phyloP scores from a whole-genome alignment of 2,888 invertebrate species.

The Tillus elongatus region DNA sequence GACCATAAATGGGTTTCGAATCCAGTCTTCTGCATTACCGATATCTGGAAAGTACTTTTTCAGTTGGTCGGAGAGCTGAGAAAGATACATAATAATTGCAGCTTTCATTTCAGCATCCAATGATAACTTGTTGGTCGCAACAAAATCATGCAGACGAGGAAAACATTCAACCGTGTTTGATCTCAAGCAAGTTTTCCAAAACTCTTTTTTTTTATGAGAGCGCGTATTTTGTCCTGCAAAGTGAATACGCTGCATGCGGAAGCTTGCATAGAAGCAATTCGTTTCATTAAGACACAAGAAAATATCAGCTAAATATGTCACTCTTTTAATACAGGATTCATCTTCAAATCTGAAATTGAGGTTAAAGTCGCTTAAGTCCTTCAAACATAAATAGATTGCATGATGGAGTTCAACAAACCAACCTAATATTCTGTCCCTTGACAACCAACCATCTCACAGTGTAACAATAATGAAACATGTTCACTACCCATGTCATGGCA shows the following conservation, averaged over 20 bases:
- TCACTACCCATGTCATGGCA: constrained; percentile 15
- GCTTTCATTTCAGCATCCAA: constrained; percentile 15
- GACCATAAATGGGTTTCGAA: constrained; percentile 15
- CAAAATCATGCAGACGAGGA: too few relatives aligned
- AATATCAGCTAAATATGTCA: constrained; percentile 17
- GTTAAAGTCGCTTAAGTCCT: constrained; percentile 15
- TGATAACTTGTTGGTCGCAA: too few relatives aligned
- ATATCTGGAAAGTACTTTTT: too few relatives aligned
- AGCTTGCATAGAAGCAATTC: constrained; percentile 15
- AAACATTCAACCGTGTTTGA: too few relatives aligned
- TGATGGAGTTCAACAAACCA: constrained; percentile 18
- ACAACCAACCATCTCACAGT: constrained; percentile 17
- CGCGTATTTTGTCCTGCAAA: constrained; percentile 13
- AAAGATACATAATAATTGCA: constrained; percentile 16
- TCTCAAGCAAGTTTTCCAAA: constrained; percentile 8
- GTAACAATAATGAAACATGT: too few relatives aligned
- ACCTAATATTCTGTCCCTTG: constrained; percentile 16
- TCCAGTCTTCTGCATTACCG: too few relatives aligned
- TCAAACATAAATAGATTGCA: too few relatives aligned
- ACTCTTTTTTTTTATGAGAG: constrained; percentile 11
- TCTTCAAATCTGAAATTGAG: too few relatives aligned
- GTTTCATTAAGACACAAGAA: too few relatives aligned
- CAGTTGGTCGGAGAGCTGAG: constrained; percentile 18
- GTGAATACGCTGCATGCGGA: constrained; percentile 12
- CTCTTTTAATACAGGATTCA: constrained; percentile 17